Evolutionary conservation across 2,797 vertebrate species (phyloP).

Genomic region (Gobio occitaniae): DNA sequence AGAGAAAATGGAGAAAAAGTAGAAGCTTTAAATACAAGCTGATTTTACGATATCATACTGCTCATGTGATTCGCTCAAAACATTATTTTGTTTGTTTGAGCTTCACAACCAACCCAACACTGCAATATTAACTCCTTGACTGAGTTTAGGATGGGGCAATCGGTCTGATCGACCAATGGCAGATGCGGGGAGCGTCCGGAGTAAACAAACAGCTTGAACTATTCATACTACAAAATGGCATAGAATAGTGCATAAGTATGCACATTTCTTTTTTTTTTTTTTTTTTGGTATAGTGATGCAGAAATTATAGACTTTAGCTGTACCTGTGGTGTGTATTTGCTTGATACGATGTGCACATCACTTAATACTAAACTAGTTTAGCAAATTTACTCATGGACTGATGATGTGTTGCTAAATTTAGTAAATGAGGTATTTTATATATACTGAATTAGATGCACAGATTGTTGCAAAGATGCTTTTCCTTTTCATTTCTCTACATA

Average conservation of each 20-base stretch:
- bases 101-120: no score
- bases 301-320: neutral
- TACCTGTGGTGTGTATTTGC: neutral
- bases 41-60: no score
- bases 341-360: neutral
- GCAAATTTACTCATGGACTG: neutral
- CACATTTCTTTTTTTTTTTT: neutral
- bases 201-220: neutral
- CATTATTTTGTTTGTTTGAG: no score
- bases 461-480: neutral
- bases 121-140: no score
- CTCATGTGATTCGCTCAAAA: no score
- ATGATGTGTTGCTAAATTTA: neutral
- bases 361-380: neutral
- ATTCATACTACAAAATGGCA: neutral
- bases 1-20: no score
- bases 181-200: neutral
- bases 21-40: no score
- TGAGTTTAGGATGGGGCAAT: neutral
- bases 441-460: neutral
- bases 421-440: neutral
- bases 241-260: no score
- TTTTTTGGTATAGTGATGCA: neutral
- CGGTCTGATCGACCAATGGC: neutral
- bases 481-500: no score